phyloP scores from a whole-genome alignment of 2,797 vertebrate species.

The Muraenolepis orangiensis region DNA sequence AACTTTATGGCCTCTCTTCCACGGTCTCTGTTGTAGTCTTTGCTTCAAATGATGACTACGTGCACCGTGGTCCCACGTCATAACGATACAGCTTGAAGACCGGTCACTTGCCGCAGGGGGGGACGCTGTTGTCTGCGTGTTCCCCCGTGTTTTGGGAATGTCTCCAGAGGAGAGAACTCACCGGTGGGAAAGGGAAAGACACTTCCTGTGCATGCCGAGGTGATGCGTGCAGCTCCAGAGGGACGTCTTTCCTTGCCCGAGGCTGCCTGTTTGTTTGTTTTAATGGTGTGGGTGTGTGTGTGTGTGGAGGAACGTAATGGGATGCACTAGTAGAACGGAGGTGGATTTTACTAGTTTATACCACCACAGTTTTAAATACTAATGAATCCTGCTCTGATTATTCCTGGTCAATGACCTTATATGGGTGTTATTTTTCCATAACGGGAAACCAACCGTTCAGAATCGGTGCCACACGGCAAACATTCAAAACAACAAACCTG shows the following conservation, averaged over 20 bases:
- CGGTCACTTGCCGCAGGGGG: no score
- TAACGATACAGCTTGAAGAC: no score
- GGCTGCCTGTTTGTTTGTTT: conserved; percentile 20
- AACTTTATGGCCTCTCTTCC: no score
- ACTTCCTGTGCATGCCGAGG: not conserved
- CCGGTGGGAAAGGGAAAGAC: not conserved
- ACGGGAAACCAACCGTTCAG: no score
- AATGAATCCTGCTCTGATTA: no score
- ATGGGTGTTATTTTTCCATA: no score
- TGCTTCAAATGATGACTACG: no score
- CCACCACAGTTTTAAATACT: not conserved
- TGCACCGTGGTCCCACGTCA: no score
- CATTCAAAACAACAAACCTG: no score
- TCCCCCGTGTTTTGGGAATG: not conserved
- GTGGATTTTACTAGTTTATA: not conserved
- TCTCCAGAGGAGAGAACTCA: not conserved
- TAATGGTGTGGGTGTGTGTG: conserved; percentile 14
- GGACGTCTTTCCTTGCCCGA: conserved; percentile 1
- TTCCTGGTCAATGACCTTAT: no score
- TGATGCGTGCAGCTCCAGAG: not conserved
- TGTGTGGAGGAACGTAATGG: conserved; percentile 16
- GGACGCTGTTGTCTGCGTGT: not conserved
- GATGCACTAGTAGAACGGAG: conserved; percentile 3
- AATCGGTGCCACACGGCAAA: no score
- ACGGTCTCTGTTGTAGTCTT: no score